Conservation (phyloP, 2,113 vertebrate genomes). For the Morphnarchus princeps region DNA sequence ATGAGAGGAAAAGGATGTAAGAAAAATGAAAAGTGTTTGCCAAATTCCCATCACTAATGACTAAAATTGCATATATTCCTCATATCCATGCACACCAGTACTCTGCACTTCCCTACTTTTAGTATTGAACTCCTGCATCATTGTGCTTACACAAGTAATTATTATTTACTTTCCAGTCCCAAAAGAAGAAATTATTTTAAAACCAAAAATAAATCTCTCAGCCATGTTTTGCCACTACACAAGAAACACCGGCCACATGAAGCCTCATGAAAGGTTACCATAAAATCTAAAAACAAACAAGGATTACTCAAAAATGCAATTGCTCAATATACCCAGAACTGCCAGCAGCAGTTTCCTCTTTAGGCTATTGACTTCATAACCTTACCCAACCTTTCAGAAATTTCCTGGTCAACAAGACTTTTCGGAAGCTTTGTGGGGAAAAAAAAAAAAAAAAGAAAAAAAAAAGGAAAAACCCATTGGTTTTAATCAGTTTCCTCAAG, state of each 20-base stretch:
- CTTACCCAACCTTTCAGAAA: slow-evolving; percentile 39
- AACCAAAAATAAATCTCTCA: not conserved
- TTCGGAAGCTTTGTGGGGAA: not conserved
- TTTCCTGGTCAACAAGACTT: slow-evolving; percentile 43
- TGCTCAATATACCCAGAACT: slow-evolving; percentile 41
- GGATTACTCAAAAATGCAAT: slow-evolving; percentile 40
- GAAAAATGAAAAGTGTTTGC: not conserved
- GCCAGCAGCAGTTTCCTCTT: slow-evolving; percentile 37
- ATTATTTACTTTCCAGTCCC: not conserved
- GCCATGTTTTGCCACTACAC: not conserved
- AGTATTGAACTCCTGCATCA: not conserved
- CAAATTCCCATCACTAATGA: not conserved
- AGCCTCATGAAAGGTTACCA: not conserved
- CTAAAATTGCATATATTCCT: not conserved
- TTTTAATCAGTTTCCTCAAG: slow-evolving; percentile 1
- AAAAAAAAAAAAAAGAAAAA: not conserved
- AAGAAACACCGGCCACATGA: not conserved
- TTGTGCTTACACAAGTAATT: not conserved
- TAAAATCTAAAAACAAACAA: slow-evolving; percentile 41
- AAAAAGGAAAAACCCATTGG: not conserved
- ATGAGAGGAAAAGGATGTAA: not conserved
- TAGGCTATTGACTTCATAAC: slow-evolving; percentile 32
- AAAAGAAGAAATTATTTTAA: not conserved
- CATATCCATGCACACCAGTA: not conserved
- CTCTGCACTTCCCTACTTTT: not conserved